Evolutionary conservation across 2,113 vertebrate genomes (phyloP).

Genomic region (Phodopus roborovskii): DNA sequence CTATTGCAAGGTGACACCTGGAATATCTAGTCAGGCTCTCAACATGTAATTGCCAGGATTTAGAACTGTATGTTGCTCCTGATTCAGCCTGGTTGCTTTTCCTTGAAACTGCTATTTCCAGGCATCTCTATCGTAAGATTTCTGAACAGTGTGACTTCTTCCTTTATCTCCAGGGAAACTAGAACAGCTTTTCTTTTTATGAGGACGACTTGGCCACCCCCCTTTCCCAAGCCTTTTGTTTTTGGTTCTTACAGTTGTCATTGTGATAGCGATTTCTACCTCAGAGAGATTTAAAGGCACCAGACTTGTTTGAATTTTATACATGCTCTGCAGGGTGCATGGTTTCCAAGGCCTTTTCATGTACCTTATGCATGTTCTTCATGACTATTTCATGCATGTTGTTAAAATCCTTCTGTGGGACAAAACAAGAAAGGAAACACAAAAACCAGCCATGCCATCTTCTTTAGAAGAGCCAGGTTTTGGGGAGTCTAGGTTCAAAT

Average conservation of each 20-base stretch:
- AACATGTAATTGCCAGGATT: constrained; percentile 70
- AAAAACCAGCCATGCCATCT: neutral
- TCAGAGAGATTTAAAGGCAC: constrained; percentile 13
- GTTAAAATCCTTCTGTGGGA: neutral
- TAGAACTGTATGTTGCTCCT: constrained; percentile 55
- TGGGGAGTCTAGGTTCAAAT: neutral
- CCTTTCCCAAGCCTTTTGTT: neutral
- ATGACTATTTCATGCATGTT: neutral
- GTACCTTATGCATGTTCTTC: neutral
- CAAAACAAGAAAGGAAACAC: neutral
- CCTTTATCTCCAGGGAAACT: neutral
- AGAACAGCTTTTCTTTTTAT: neutral
- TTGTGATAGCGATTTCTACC: neutral
- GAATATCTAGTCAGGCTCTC: constrained; percentile 71
- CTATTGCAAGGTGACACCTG: constrained; percentile 66
- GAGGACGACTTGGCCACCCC: neutral
- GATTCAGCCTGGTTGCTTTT: constrained; percentile 27
- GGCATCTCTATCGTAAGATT: neutral
- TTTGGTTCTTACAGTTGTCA: neutral
- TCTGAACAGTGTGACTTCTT: constrained; percentile 6
- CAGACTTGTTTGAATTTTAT: neutral
- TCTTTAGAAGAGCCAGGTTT: constrained; percentile 27
- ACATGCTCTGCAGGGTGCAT: neutral
- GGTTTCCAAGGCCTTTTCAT: neutral
- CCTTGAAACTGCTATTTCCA: constrained; percentile 53